Conservation (phyloP, 2,113 vertebrate species). For the Alouatta palliata region DNA sequence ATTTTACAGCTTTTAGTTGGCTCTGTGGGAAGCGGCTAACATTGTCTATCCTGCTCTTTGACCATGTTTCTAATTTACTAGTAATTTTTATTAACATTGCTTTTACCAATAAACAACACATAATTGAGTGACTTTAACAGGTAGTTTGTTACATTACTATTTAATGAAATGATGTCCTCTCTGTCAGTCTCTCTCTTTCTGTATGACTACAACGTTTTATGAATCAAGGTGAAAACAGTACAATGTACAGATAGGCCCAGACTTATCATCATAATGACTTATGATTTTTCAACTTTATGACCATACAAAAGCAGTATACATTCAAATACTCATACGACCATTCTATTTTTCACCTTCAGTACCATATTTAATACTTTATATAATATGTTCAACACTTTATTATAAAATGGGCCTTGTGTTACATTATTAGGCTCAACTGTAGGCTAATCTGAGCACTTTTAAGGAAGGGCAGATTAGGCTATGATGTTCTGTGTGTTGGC, state of each 20-base stretch:
- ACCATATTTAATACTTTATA: not conserved
- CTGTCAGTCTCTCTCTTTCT: too few relatives aligned
- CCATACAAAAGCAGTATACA: not conserved
- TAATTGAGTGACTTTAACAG: not conserved
- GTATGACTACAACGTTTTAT: not conserved
- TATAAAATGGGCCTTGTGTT: not conserved
- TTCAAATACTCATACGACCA: not conserved
- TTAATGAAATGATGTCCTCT: not conserved
- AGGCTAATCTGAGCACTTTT: not conserved
- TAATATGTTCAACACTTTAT: not conserved
- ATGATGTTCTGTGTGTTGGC: not conserved
- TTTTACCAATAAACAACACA: slow-evolving; percentile 13
- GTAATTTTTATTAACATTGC: not conserved
- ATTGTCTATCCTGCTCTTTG: not conserved
- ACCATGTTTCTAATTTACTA: not conserved
- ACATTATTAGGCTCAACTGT: not conserved
- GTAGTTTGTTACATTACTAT: not conserved
- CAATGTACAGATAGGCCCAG: not conserved
- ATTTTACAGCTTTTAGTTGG: not conserved
- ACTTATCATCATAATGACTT: not conserved
- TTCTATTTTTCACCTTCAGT: not conserved
- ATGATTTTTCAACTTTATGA: not conserved
- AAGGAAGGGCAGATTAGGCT: not conserved
- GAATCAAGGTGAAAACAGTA: not conserved
- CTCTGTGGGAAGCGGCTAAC: not conserved